Evolutionary conservation across 2,113 vertebrate genomes (phyloP).

Genomic region (Cyrtonyx montezumae): DNA sequence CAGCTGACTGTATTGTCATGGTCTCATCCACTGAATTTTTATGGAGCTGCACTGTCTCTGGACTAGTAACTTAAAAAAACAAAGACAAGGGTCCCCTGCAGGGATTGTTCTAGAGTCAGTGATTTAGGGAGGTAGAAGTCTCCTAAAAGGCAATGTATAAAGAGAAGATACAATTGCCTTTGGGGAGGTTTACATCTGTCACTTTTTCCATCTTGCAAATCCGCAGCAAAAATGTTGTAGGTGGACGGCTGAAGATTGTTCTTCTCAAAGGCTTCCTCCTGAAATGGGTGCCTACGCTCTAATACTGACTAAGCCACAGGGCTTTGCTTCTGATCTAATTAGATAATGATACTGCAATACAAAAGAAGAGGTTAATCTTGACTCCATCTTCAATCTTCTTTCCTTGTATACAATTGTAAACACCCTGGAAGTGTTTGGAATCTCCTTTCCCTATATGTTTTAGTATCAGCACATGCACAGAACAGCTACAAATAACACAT

Average conservation of each 20-base stretch:
- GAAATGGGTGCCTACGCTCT: conserved; percentile 67
- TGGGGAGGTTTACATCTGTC: conserved; percentile 43
- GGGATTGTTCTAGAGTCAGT: rapidly evolving
- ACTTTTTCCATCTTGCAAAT: conserved; percentile 36
- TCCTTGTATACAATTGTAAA: conserved; percentile 48
- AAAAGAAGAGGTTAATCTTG: conserved; percentile 66
- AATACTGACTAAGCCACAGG: conserved; percentile 66
- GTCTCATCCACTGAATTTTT: background rate
- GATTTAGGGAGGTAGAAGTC: background rate
- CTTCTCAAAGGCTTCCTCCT: conserved; percentile 61
- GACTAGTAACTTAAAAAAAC: background rate
- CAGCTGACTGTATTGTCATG: background rate
- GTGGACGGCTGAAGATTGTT: conserved; percentile 59
- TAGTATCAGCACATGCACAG: background rate
- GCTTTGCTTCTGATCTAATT: conserved; percentile 68
- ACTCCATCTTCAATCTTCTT: conserved; percentile 27
- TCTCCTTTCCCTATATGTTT: background rate
- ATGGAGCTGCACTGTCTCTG: background rate
- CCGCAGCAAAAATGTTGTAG: conserved; percentile 48
- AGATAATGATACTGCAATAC: conserved; percentile 61
- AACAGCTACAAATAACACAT: rapidly evolving
- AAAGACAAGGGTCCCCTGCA: rapidly evolving
- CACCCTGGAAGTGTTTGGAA: background rate
- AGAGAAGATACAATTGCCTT: background rate
- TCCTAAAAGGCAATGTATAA: background rate